These are phyloP conservation scores for Malurus alboscapulatus DNA, from an alignment of 2,113 vertebrate species.

Conservation along the genomic window DNA sequence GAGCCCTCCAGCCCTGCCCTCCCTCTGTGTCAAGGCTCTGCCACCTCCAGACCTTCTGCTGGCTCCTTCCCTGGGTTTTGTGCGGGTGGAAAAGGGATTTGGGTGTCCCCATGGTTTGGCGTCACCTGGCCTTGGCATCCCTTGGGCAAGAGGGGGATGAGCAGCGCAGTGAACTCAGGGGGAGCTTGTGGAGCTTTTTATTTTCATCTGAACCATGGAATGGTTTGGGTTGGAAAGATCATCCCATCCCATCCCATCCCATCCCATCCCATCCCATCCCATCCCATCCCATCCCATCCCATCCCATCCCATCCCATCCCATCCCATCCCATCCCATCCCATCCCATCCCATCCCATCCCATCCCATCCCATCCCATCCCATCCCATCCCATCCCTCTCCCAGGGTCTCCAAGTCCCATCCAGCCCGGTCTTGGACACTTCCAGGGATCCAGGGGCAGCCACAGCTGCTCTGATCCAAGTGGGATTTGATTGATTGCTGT, in stretches of 20 bases:
- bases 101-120: neutral
- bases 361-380: too few relatives aligned
- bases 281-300: too few relatives aligned
- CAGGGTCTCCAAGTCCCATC: neutral
- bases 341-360: too few relatives aligned
- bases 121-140: neutral
- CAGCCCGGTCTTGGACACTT: neutral
- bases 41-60: neutral
- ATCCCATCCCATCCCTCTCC: too few relatives aligned
- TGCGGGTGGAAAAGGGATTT: neutral
- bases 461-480: neutral
- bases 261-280: too few relatives aligned
- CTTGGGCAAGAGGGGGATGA: neutral
- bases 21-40: neutral
- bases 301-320: too few relatives aligned
- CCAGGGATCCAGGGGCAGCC: neutral
- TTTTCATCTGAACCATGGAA: neutral
- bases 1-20: constrained; percentile 21
- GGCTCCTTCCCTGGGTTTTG: neutral
- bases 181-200: neutral
- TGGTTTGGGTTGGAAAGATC: neutral
- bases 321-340: too few relatives aligned
- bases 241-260: too few relatives aligned
- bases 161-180: accelerated
- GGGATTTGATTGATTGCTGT: neutral